phyloP scores from a whole-genome alignment of 2,888 invertebrate genomes.

The Sicus ferrugineus region DNA sequence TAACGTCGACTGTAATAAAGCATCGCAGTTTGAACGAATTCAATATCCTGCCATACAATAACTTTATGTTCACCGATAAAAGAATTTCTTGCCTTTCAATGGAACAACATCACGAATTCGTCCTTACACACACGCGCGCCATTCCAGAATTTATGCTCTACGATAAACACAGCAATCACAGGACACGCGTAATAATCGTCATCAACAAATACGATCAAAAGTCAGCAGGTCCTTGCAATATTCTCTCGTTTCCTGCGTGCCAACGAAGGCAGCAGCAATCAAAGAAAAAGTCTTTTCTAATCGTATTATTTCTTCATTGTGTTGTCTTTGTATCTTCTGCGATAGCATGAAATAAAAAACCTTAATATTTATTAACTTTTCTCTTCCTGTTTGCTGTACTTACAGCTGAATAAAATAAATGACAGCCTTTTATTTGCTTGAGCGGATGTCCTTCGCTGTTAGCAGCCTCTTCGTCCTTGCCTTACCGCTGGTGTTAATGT shows the following conservation, averaged over 20 bases:
- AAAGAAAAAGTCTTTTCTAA: not conserved
- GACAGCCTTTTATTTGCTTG: slow-evolving; percentile 26
- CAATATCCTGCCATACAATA: not conserved
- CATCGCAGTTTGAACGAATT: not conserved
- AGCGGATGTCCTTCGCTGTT: slow-evolving; percentile 26
- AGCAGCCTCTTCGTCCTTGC: not conserved
- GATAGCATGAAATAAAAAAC: not conserved
- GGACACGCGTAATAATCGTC: too few relatives aligned
- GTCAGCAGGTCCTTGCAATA: too few relatives aligned
- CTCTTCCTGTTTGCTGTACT: not conserved
- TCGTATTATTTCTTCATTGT: not conserved
- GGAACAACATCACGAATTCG: too few relatives aligned
- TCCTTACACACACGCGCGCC: too few relatives aligned
- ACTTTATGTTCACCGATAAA: not conserved
- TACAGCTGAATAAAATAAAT: slow-evolving; percentile 17
- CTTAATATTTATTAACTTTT: not conserved
- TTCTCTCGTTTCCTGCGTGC: too few relatives aligned
- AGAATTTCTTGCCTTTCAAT: not conserved
- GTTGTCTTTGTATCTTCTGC: not conserved
- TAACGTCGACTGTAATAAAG: not conserved
- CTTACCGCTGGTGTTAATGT: slow-evolving; percentile 19
- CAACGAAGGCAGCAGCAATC: not conserved
- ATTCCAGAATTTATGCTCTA: not conserved
- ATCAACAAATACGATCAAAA: too few relatives aligned
- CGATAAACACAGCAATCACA: not conserved